Conservation (phyloP, 2,113 vertebrate genomes). For the Festucalex cinctus region DNA sequence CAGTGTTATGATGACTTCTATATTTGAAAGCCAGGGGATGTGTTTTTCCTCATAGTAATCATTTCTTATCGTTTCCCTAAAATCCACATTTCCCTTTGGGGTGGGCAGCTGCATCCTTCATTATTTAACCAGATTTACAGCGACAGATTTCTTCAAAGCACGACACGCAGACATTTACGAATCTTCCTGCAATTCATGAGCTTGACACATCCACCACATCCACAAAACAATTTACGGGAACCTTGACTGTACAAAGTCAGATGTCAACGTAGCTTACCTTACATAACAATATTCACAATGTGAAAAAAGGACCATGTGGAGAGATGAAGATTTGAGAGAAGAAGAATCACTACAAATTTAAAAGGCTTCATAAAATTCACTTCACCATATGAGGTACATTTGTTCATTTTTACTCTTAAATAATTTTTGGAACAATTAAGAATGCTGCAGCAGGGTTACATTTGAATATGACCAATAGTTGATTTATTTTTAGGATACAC, state of each 20-base stretch:
- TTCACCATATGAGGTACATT: too few relatives aligned
- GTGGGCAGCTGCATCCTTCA: too few relatives aligned
- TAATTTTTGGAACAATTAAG: too few relatives aligned
- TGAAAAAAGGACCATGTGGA: not conserved
- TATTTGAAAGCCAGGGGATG: not conserved
- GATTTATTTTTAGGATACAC: not conserved
- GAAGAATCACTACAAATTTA: not conserved
- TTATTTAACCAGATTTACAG: too few relatives aligned
- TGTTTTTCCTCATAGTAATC: not conserved
- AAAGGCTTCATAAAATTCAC: not conserved
- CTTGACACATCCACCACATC: conserved; percentile 51
- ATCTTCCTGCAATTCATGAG: conserved; percentile 19
- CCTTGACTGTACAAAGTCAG: not conserved
- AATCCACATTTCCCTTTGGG: not conserved
- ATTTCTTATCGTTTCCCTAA: not conserved
- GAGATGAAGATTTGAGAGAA: not conserved
- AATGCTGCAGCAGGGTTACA: too few relatives aligned
- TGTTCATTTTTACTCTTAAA: too few relatives aligned
- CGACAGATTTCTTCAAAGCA: too few relatives aligned
- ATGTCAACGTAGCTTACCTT: not conserved
- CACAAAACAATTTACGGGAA: not conserved
- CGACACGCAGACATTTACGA: too few relatives aligned
- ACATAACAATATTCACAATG: not conserved
- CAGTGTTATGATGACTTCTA: not conserved
- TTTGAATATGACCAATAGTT: too few relatives aligned